Base-by-base conservation (phyloP, 2,888 invertebrate species). In the Calliopum simillimum region DNA sequence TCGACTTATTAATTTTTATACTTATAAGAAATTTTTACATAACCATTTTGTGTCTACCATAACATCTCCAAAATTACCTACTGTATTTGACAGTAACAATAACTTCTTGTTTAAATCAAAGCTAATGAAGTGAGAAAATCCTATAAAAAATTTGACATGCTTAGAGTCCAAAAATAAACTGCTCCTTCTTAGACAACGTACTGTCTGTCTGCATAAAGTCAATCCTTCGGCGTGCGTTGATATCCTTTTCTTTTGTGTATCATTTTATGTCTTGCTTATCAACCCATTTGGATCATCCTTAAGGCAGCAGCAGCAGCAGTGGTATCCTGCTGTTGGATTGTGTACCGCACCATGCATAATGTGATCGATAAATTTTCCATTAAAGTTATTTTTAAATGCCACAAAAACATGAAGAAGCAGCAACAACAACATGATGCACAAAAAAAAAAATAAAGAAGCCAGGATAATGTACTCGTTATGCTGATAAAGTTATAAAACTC, bases 351-450 rank as follows among this genome's bases (percentile, higher is more conserved):
- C 73, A 59, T 63, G 71, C 69, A 71, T 73, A 78, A 78, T 77
- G 78, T 80, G 80, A 83, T 84, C 84, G 84, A 85, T 84, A 84
- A 81, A 84, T 80, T 84, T 82, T 78, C 80, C 82, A 85, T 85
- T 84, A 82, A 82, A 83, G 82, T 80, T 80, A 81, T 79, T 82
- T 80, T 79, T 79, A 79, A 81, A 80, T 79, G 79, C 80, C 78
- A 75, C 78, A 77, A 75, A 74, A 80, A 76, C 76, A 79, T 77
- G 56, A 49, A 65, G 43, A 55, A 33, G 33, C 44, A 63, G 63
- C 47, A 46, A 55, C 66, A 69, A 65, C 25, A 63, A 55, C 46
- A 69, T 44, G 33, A 33, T 33, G 8, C 33, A 33, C n/a, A n/a
- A n/a, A n/a, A 64, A 71, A 53, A 41, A 46, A 33, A 68, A 21